Conservation (phyloP, 1,140 invertebrate genomes). For the Drosophila lowei region DNA sequence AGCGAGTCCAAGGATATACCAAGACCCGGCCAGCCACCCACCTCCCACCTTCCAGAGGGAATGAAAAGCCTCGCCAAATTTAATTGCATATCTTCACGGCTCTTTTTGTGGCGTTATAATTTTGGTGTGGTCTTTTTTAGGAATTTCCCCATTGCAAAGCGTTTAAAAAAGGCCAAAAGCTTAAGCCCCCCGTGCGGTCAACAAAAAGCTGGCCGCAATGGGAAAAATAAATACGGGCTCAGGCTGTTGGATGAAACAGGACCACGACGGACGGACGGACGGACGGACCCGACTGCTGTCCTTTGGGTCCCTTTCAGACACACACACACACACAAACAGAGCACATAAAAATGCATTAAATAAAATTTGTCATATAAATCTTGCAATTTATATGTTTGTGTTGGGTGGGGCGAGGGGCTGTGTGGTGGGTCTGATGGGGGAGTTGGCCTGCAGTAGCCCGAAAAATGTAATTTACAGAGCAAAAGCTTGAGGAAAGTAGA, state of each 20-base stretch:
- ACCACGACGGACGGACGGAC: slow-evolving; percentile 19
- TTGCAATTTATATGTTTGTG: slow-evolving; percentile 77
- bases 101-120: slow-evolving; percentile 30
- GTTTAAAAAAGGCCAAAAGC: slow-evolving; percentile 48
- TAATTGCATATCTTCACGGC: slow-evolving; percentile 40
- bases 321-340: slow-evolving; percentile 7
- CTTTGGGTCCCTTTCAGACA: slow-evolving; percentile 22
- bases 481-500: slow-evolving; percentile 47
- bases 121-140: slow-evolving; percentile 29
- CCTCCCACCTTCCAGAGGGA: background rate
- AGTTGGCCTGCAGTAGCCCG: slow-evolving; percentile 51
- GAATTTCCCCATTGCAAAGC: slow-evolving; percentile 44
- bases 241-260: slow-evolving; percentile 44
- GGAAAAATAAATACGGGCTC: slow-evolving; percentile 51
- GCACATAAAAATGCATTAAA: slow-evolving; percentile 78
- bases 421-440: slow-evolving; percentile 8
- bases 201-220: slow-evolving; percentile 48
- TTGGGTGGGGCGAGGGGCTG: slow-evolving; percentile 1
- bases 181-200: slow-evolving; percentile 43
- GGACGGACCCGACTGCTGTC: slow-evolving; percentile 1
- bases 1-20: background rate
- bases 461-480: slow-evolving; percentile 77
- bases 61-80: slow-evolving; percentile 9
- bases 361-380: slow-evolving; percentile 82
- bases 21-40: background rate